Conservation (phyloP, 1,140 invertebrate genomes). For the Branchinecta lindahli region DNA sequence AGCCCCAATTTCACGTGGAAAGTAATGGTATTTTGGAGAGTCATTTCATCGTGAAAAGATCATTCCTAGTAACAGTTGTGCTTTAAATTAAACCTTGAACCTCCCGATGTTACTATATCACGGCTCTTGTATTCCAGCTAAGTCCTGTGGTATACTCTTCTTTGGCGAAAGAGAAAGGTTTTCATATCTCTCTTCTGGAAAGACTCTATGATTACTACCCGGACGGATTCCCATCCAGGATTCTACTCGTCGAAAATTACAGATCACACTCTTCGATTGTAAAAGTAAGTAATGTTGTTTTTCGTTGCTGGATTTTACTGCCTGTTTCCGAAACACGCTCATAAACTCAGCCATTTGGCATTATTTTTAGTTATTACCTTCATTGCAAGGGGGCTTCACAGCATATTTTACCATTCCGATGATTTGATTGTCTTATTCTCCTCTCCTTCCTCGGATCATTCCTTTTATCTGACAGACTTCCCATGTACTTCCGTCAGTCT, state of each 20-base stretch:
- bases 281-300: conserved; percentile 28
- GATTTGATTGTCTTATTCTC: too few relatives aligned
- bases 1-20: too few relatives aligned
- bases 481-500: too few relatives aligned
- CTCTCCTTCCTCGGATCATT: too few relatives aligned
- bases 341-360: background rate
- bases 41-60: too few relatives aligned
- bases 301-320: background rate
- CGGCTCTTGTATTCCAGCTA: conserved; percentile 31
- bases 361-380: background rate
- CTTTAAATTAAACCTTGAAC: too few relatives aligned
- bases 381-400: background rate
- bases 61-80: too few relatives aligned
- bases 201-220: conserved; percentile 64
- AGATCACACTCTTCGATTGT: conserved; percentile 68
- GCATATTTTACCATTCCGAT: too few relatives aligned
- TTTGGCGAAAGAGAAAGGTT: conserved; percentile 54
- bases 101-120: background rate
- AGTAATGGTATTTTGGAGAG: too few relatives aligned
- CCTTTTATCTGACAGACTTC: too few relatives aligned
- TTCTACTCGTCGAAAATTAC: conserved; percentile 71
- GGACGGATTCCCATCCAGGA: conserved; percentile 54
- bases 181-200: conserved; percentile 63
- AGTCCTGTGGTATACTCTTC: conserved; percentile 63
- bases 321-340: background rate